phyloP scores from a whole-genome alignment of 2,113 vertebrate species.

The Grantiella picta region DNA sequence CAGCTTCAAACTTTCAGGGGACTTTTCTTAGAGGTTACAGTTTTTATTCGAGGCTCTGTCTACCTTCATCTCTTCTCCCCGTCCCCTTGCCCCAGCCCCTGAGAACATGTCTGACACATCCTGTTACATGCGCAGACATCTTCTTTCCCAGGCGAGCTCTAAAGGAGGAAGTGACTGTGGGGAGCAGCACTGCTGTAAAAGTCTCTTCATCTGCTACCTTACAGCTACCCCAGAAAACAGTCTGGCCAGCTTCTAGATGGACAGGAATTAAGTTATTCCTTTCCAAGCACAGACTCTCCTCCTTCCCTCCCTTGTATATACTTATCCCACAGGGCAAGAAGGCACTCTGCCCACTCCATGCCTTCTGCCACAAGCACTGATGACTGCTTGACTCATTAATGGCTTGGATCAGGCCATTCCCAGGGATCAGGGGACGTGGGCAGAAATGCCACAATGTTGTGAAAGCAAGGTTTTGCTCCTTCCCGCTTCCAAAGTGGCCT shows the following conservation, averaged over 20 bases:
- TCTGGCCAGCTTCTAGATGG: background rate
- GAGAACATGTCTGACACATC: background rate
- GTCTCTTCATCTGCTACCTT: background rate
- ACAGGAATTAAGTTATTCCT: background rate
- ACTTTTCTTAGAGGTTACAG: background rate
- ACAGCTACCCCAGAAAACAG: background rate
- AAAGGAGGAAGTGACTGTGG: slow-evolving; percentile 42
- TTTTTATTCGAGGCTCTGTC: background rate
- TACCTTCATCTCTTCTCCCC: background rate
- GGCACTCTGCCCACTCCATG: background rate
- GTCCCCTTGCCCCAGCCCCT: background rate
- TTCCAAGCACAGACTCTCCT: background rate
- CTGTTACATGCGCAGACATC: background rate
- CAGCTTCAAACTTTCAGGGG: background rate
- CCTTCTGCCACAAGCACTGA: background rate
- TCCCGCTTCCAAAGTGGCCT: background rate
- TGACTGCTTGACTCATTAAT: background rate
- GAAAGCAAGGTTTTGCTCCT: background rate
- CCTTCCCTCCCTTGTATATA: background rate
- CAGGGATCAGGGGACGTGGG: background rate
- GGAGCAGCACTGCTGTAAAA: background rate
- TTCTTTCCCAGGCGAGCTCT: background rate
- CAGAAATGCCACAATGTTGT: background rate
- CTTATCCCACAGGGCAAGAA: background rate
- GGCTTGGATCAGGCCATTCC: background rate